Conservation (phyloP, 1,140 invertebrate species). For the Chionoecetes opilio region DNA sequence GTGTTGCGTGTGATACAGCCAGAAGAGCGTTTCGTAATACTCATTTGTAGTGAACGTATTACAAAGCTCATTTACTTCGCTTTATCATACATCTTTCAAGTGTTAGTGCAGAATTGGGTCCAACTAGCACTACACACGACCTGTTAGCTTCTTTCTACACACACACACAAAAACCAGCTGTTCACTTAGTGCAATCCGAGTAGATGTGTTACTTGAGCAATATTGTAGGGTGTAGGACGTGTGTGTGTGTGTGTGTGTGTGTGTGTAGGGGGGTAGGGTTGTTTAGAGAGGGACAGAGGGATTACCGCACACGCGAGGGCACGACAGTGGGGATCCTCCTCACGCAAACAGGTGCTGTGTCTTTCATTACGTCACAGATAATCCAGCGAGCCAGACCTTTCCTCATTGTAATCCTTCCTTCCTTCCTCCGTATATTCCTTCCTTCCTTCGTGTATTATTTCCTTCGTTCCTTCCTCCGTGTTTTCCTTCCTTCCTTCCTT, state of each 20-base stretch:
- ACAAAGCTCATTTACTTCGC: too few relatives aligned
- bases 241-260: background rate
- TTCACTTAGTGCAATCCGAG: background rate
- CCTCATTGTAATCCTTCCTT: background rate
- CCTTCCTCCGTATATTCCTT: background rate
- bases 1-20: too few relatives aligned
- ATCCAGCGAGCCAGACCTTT: constrained; percentile 7
- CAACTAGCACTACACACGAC: background rate
- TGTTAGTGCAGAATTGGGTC: too few relatives aligned
- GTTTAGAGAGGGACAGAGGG: background rate
- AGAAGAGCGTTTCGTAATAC: too few relatives aligned
- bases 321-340: constrained; percentile 23
- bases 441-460: background rate
- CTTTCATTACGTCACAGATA: constrained; percentile 64
- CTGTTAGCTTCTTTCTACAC: background rate
- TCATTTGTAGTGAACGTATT: too few relatives aligned
- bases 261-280: background rate
- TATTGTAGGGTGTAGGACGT: background rate
- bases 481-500: too few relatives aligned
- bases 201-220: background rate
- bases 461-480: too few relatives aligned
- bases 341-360: constrained; percentile 72
- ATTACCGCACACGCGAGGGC: constrained; percentile 51
- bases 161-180: background rate
- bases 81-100: too few relatives aligned